These are phyloP conservation scores for Yasuhikotakia modesta DNA, from an alignment of 2,797 vertebrate genomes.

Conservation along the genomic window DNA sequence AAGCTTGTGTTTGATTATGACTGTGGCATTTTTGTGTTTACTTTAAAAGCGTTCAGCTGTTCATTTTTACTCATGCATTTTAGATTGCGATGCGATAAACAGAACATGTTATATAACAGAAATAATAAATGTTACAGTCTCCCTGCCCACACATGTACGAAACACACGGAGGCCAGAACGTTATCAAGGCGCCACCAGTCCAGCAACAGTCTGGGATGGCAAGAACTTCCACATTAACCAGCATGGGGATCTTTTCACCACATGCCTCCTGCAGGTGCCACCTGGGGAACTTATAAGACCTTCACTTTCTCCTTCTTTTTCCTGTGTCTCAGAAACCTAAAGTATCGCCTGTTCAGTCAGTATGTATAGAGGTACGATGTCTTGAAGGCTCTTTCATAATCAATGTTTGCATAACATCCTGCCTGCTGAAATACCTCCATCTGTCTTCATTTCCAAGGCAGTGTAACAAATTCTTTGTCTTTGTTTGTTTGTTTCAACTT, in stretches of 20 bases:
- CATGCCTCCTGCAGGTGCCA: conserved; percentile 2
- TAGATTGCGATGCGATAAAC: not conserved
- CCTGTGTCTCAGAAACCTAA: not conserved
- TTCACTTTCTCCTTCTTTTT: not conserved
- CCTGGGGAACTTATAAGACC: not conserved
- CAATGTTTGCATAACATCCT: not conserved
- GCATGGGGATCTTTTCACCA: not conserved
- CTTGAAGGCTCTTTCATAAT: not conserved
- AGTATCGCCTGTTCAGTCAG: not conserved
- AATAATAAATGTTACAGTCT: not conserved
- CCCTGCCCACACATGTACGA: not conserved
- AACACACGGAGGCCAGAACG: not conserved
- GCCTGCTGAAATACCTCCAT: not conserved
- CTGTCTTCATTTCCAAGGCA: not conserved
- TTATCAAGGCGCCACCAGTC: not conserved
- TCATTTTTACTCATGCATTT: not conserved
- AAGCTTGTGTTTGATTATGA: not conserved
- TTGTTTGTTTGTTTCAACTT: not conserved
- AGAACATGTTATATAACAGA: not conserved
- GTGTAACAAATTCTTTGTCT: not conserved
- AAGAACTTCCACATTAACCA: not conserved
- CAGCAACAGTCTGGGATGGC: not conserved
- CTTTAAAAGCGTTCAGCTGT: not conserved
- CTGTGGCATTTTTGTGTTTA: not conserved
- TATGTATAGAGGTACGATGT: not conserved